phyloP scores from a whole-genome alignment of 2,113 vertebrate species.

The Sturnus vulgaris region DNA sequence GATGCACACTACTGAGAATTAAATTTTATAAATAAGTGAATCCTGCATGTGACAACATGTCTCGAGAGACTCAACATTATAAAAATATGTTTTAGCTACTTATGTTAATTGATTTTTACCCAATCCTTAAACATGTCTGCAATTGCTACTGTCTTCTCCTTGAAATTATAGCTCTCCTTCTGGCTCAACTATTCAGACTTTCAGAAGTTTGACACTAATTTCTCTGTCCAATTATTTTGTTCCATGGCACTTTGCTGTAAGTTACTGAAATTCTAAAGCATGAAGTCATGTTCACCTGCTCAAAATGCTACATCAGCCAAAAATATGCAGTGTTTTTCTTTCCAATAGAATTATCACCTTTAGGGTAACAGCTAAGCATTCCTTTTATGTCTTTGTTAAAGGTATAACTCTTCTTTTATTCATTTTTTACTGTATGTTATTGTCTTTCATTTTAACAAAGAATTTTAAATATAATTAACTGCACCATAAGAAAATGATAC shows the following conservation, averaged over 20 bases:
- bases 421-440: background rate
- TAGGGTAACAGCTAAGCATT: background rate
- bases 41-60: background rate
- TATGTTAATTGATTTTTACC: background rate
- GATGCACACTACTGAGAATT: background rate
- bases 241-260: background rate
- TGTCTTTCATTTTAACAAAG: background rate
- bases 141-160: background rate
- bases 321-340: background rate
- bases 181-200: background rate
- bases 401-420: background rate
- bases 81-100: constrained; percentile 5
- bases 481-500: background rate
- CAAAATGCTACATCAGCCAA: background rate
- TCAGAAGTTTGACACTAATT: constrained; percentile 15
- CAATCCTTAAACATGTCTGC: background rate
- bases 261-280: background rate
- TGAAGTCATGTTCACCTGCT: background rate
- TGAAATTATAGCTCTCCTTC: background rate
- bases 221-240: constrained; percentile 6
- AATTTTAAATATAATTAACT: background rate
- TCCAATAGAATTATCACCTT: background rate
- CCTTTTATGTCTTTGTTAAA: background rate
- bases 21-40: background rate
- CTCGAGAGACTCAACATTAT: background rate